phyloP scores from a whole-genome alignment of 2,888 invertebrate species.

The Dermolepida albohirtum region DNA sequence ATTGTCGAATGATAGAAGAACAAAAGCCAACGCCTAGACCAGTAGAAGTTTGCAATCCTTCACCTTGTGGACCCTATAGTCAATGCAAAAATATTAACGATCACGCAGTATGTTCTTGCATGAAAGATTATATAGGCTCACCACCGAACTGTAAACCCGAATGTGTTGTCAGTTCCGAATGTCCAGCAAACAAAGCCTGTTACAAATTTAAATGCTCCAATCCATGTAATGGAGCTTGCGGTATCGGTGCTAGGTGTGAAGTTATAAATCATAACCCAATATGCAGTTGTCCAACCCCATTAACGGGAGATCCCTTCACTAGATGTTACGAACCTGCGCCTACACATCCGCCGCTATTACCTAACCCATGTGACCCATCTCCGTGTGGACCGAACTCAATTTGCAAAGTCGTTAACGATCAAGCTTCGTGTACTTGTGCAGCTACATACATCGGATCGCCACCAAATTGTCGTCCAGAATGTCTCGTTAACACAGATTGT shows the following conservation, averaged over 20 bases:
- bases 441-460: conserved; percentile 78
- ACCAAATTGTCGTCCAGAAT: conserved; percentile 81
- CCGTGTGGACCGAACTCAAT: conserved; percentile 75
- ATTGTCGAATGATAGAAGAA: conserved; percentile 64
- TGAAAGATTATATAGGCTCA: conserved; percentile 75
- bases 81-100: conserved; percentile 75
- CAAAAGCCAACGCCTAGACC: conserved; percentile 52
- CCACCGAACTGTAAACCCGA: conserved; percentile 83
- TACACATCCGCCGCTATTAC: conserved; percentile 60
- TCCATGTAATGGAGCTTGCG: conserved; percentile 82
- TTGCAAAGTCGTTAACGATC: conserved; percentile 69
- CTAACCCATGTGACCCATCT: conserved; percentile 71
- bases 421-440: conserved; percentile 78
- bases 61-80: conserved; percentile 83
- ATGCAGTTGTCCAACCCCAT: conserved; percentile 76
- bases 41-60: conserved; percentile 75
- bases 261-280: conserved; percentile 83
- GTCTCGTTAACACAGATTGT: conserved; percentile 77
- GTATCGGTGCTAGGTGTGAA: conserved; percentile 77
- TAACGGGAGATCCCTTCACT: conserved; percentile 81
- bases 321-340: conserved; percentile 69
- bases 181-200: conserved; percentile 78
- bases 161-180: conserved; percentile 82
- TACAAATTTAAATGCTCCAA: conserved; percentile 81
- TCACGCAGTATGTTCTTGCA: conserved; percentile 81